phyloP scores from a whole-genome alignment of 2,113 vertebrate species.

The Verasper variegatus region DNA sequence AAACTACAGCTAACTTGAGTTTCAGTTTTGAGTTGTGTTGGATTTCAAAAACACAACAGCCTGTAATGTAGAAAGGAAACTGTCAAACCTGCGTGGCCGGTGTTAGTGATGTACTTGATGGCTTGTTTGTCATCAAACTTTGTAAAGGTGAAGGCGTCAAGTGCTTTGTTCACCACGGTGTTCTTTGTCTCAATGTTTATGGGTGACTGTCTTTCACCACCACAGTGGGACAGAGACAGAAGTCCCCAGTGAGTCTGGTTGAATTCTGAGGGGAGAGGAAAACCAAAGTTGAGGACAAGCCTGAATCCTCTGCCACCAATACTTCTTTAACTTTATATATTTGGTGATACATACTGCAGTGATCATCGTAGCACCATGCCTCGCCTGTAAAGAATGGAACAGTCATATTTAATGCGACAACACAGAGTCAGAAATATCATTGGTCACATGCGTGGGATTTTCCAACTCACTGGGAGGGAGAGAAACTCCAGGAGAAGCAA shows the following conservation, averaged over 20 bases:
- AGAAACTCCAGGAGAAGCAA: conserved; percentile 50
- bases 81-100: conserved; percentile 71
- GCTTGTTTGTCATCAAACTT: conserved; percentile 59
- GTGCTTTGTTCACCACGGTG: not conserved
- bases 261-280: conserved; percentile 12
- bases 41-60: not conserved
- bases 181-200: conserved; percentile 55
- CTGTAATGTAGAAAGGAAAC: not conserved
- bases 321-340: not conserved
- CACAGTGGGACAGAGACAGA: conserved; percentile 45
- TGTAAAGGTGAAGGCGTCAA: conserved; percentile 44
- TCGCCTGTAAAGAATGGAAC: not conserved
- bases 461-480: conserved; percentile 44
- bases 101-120: conserved; percentile 64
- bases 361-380: conserved; percentile 69
- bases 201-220: conserved; percentile 57
- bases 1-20: too few species aligned
- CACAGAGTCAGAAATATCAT: not conserved
- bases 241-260: conserved; percentile 31
- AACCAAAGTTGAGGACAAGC: not conserved
- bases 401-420: not conserved
- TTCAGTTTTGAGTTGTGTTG: too few species aligned
- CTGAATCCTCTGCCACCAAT: not conserved
- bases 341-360: conserved; percentile 62
- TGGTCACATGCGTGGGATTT: not conserved